phyloP scores from a whole-genome alignment of 2,888 invertebrate genomes.

The Lasioglossum zephyrum region DNA sequence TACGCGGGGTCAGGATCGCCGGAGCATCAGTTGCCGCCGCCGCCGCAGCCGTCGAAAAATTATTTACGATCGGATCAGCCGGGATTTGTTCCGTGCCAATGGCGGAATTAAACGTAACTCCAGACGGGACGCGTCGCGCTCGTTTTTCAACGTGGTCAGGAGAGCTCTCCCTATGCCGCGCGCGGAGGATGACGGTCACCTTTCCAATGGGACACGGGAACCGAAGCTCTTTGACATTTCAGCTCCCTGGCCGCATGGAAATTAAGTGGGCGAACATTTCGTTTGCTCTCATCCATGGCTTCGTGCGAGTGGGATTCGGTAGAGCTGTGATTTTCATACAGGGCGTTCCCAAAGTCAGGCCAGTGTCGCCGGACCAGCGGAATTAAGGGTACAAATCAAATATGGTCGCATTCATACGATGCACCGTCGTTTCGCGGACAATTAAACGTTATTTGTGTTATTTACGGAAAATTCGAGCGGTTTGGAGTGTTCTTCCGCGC shows the following conservation, averaged over 20 bases:
- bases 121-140: neutral
- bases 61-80: slow-evolving; percentile 50
- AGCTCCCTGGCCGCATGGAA: neutral
- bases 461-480: slow-evolving; percentile 9
- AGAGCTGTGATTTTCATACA: neutral
- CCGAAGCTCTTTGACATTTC: slow-evolving; percentile 2
- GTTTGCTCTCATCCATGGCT: neutral
- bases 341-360: neutral
- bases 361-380: no score
- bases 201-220: neutral
- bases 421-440: neutral
- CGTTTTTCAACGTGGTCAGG: neutral
- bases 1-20: slow-evolving; percentile 5
- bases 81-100: slow-evolving; percentile 31
- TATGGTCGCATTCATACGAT: neutral
- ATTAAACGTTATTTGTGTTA: slow-evolving; percentile 29
- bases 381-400: neutral
- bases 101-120: slow-evolving; percentile 33
- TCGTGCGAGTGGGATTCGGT: neutral
- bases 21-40: neutral
- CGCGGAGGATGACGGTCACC: neutral
- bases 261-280: neutral
- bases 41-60: slow-evolving; percentile 18
- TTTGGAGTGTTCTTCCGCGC: neutral
- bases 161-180: neutral